Evolutionary conservation across 2,113 vertebrate genomes (phyloP).

Genomic region (Zootoca vivipara): DNA sequence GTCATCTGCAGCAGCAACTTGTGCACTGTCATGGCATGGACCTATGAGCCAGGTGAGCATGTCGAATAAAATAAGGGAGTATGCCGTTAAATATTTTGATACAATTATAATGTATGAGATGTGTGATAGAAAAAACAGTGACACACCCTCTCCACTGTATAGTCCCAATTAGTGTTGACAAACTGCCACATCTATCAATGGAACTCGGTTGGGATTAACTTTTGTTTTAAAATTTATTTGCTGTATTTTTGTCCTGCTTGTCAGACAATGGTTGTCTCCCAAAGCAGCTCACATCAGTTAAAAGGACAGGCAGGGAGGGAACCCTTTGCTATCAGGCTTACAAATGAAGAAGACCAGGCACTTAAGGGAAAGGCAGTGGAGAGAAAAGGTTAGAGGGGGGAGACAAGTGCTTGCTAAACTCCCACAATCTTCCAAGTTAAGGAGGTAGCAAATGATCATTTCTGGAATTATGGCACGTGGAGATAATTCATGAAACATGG

Average conservation of each 20-base stretch:
- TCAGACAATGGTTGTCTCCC: not conserved
- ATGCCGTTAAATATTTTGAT: not conserved
- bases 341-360: too few relatives aligned
- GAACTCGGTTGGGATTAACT: not conserved
- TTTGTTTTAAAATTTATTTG: not conserved
- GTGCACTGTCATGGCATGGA: not conserved
- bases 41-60: not conserved
- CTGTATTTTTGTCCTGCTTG: not conserved
- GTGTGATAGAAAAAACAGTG: not conserved
- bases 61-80: not conserved
- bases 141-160: too few relatives aligned
- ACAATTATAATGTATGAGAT: not conserved
- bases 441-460: too few relatives aligned
- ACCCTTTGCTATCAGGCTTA: too few relatives aligned
- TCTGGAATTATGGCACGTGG: too few relatives aligned
- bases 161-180: not conserved
- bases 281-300: too few relatives aligned
- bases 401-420: too few relatives aligned
- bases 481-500: too few relatives aligned
- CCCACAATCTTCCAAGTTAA: too few relatives aligned
- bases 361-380: too few relatives aligned
- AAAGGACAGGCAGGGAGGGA: too few relatives aligned
- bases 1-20: not conserved
- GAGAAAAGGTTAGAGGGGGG: too few relatives aligned
- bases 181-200: not conserved